phyloP scores from a whole-genome alignment of 2,797 vertebrate species.

The Myotis vivesi region DNA sequence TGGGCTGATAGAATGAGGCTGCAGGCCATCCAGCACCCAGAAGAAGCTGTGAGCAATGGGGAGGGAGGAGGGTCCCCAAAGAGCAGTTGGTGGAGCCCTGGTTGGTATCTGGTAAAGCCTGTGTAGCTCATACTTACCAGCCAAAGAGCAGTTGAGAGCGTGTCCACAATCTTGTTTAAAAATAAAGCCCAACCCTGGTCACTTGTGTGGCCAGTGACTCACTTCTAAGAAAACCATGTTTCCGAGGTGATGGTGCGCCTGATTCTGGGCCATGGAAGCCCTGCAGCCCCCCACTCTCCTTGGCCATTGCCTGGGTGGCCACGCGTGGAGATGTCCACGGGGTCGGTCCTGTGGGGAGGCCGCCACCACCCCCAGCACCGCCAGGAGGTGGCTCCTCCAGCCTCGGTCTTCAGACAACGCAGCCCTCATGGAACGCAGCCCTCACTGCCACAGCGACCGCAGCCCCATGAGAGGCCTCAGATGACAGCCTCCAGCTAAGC shows the following conservation, averaged over 20 bases:
- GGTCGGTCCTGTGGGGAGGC: background rate
- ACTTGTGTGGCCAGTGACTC: background rate
- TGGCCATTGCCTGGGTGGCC: background rate
- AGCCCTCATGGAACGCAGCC: background rate
- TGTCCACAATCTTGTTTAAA: background rate
- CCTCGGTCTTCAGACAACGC: background rate
- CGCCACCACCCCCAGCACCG: too few species aligned
- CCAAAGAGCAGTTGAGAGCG: background rate
- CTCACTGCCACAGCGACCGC: background rate
- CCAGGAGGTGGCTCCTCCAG: background rate
- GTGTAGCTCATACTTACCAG: background rate
- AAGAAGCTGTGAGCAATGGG: background rate
- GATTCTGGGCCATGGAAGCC: background rate
- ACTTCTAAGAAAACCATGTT: background rate
- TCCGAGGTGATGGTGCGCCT: background rate
- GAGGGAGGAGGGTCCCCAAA: rapidly evolving
- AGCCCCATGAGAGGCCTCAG: background rate
- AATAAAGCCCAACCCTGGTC: background rate
- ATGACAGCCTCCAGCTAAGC: background rate
- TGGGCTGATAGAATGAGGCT: too few species aligned
- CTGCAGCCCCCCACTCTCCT: background rate
- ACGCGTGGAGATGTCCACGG: background rate
- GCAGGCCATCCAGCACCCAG: background rate
- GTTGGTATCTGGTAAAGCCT: background rate
- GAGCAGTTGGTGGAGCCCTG: background rate